These are phyloP conservation scores for Ruditapes philippinarum DNA, from an alignment of 1,140 invertebrate genomes.

Conservation along the genomic window DNA sequence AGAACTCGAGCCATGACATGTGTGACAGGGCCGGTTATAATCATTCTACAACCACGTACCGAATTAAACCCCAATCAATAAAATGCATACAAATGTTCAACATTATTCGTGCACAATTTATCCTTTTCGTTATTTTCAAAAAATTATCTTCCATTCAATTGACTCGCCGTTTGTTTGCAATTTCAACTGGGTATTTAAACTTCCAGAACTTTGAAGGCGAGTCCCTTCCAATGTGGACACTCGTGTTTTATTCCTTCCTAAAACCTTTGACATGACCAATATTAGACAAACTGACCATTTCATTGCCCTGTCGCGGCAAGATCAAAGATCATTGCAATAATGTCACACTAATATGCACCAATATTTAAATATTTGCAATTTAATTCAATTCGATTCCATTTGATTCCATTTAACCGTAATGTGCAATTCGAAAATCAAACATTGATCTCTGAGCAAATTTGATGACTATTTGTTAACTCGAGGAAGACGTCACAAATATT, in stretches of 20 bases:
- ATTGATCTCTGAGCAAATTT: background rate
- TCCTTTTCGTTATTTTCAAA: slow-evolving; percentile 34
- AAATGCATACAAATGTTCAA: slow-evolving; percentile 64
- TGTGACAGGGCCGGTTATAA: slow-evolving; percentile 23
- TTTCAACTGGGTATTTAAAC: slow-evolving; percentile 32
- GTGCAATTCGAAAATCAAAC: slow-evolving; percentile 40
- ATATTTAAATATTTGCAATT: slow-evolving; percentile 62
- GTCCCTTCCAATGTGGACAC: background rate
- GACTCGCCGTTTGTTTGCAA: slow-evolving; percentile 13
- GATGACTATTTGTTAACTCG: slow-evolving; percentile 51
- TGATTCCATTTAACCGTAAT: slow-evolving; percentile 32
- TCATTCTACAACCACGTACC: background rate
- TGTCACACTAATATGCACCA: slow-evolving; percentile 28
- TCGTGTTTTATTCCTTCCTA: slow-evolving; percentile 9
- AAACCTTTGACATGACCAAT: slow-evolving; percentile 43
- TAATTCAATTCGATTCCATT: slow-evolving; percentile 45
- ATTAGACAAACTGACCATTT: background rate
- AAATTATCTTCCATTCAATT: slow-evolving; percentile 25
- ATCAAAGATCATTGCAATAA: slow-evolving; percentile 62
- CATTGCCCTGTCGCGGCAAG: background rate
- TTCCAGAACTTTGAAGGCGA: background rate
- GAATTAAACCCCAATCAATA: slow-evolving; percentile 59
- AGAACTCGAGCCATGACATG: slow-evolving; percentile 30
- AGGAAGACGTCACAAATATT: slow-evolving; percentile 29
- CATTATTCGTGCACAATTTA: slow-evolving; percentile 60